Percentiles rank a stretch among this genome's conserved stretches.
phyloP scores from a whole-genome alignment of 1,140 invertebrate genomes.

The Diabrotica undecimpunctata region DNA sequence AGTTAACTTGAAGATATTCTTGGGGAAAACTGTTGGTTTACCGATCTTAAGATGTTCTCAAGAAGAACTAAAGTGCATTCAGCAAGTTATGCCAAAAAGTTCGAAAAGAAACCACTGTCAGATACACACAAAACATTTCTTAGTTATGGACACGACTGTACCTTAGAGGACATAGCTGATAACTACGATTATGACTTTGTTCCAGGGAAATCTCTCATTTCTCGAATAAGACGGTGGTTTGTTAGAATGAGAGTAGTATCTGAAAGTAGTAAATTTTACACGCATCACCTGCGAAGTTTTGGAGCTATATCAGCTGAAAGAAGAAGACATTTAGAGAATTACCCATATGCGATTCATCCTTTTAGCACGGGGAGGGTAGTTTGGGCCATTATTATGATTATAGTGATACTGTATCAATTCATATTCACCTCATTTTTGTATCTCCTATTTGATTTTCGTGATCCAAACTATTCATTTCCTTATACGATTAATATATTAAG shows the following conservation, averaged over 20 bases:
- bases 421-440: conserved; percentile 32
- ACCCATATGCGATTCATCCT: conserved; percentile 37
- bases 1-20: no score
- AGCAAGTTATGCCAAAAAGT: no score
- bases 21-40: no score
- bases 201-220: conserved; percentile 18
- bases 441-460: conserved; percentile 24
- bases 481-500: conserved; percentile 13
- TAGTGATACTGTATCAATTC: conserved; percentile 28
- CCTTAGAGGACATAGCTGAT: conserved; percentile 29
- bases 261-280: conserved; percentile 37
- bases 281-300: conserved; percentile 37
- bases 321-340: conserved; percentile 32
- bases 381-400: conserved; percentile 33
- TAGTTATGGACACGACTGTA: conserved; percentile 36
- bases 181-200: conserved; percentile 29
- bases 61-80: no score
- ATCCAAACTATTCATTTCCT: conserved; percentile 19
- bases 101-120: no score
- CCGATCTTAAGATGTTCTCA: no score
- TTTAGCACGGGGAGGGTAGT: conserved; percentile 36
- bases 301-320: conserved; percentile 39
- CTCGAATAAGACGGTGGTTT: conserved; percentile 23
- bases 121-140: conserved; percentile 20
- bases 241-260: conserved; percentile 32